These are phyloP conservation scores for Dendrophyllia cribrosa DNA, from an alignment of 64 coral and sea anemone species.

Conservation along the genomic window DNA sequence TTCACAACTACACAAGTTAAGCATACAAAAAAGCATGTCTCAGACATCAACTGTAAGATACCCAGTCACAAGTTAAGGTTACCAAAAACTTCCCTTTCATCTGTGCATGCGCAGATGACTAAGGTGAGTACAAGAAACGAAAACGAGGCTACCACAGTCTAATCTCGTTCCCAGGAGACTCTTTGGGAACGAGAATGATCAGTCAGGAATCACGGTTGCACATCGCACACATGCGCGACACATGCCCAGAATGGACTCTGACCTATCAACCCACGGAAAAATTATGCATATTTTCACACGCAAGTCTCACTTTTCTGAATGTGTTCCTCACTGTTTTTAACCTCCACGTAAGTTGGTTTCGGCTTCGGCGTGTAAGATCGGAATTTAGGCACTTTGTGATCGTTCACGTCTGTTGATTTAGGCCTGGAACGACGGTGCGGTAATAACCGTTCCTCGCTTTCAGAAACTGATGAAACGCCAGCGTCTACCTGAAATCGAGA, in stretches of 20 bases:
- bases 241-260: too few relatives aligned
- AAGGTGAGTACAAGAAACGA: not conserved
- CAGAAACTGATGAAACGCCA: constrained; percentile 23
- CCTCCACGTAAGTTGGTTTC: constrained; percentile 58
- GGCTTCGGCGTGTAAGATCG: constrained; percentile 31
- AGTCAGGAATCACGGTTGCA: too few relatives aligned
- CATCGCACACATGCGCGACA: too few relatives aligned
- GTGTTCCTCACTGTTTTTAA: constrained; percentile 46
- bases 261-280: not conserved
- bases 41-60: too few relatives aligned
- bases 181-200: not conserved
- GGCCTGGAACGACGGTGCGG: constrained; percentile 14
- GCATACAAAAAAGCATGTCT: too few relatives aligned
- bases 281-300: constrained; percentile 2
- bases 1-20: too few relatives aligned
- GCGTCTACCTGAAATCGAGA: constrained; percentile 67
- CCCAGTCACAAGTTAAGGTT: not conserved
- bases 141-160: not conserved
- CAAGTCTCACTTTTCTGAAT: constrained; percentile 63
- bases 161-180: not conserved
- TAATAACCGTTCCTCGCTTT: constrained; percentile 38
- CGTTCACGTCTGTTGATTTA: constrained; percentile 7
- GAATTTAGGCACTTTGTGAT: constrained; percentile 52
- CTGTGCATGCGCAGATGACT: not conserved
- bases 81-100: not conserved